These are phyloP conservation scores for Noctua janthe DNA, from an alignment of 2,888 invertebrate species.

Conservation along the genomic window DNA sequence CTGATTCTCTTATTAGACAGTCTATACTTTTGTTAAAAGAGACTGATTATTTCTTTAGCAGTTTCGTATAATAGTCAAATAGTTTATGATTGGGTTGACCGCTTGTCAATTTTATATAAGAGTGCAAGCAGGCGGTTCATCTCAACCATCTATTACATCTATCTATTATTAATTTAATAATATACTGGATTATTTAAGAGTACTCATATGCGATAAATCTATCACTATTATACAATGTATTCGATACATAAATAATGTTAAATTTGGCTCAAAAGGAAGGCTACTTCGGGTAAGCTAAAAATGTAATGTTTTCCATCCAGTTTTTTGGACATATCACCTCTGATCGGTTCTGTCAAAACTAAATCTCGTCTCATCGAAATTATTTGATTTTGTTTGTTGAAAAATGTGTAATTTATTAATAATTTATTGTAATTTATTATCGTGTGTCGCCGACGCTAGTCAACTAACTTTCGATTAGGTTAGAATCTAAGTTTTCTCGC, in stretches of 20 bases:
- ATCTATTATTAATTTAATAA: constrained; percentile 35
- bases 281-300: constrained; percentile 62
- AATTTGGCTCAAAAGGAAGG: constrained; percentile 60
- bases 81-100: constrained; percentile 5
- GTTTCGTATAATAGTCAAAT: constrained; percentile 18
- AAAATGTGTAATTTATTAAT: constrained; percentile 74
- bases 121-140: background rate
- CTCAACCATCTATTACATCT: background rate
- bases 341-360: constrained; percentile 64
- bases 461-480: constrained; percentile 84
- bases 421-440: constrained; percentile 81
- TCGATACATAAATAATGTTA: constrained; percentile 60
- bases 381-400: constrained; percentile 61
- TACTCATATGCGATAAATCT: constrained; percentile 56
- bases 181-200: constrained; percentile 55
- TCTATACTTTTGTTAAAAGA: constrained; percentile 35
- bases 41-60: constrained; percentile 41
- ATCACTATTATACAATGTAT: constrained; percentile 58
- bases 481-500: constrained; percentile 80
- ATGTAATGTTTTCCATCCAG: constrained; percentile 64
- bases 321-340: constrained; percentile 60
- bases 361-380: constrained; percentile 49
- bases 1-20: constrained; percentile 15
- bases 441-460: constrained; percentile 84
- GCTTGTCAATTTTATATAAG: constrained; percentile 18